phyloP scores from a whole-genome alignment of 2,113 vertebrate genomes.

The Python bivittatus region DNA sequence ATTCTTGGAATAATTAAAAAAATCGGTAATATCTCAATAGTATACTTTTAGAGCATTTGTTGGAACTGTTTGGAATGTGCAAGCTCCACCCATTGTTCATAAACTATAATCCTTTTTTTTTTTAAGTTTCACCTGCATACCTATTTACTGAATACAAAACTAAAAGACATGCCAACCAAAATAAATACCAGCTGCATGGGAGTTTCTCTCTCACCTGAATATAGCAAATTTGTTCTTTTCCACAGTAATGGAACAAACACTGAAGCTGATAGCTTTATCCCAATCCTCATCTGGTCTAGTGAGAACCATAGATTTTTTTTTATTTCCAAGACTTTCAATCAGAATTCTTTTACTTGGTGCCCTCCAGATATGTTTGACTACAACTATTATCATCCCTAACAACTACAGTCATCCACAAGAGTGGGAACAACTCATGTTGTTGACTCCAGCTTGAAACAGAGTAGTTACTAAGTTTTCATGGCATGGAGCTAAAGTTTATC shows the following conservation, averaged over 20 bases:
- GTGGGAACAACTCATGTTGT: background rate
- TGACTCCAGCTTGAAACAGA: background rate
- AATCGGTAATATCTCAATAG: background rate
- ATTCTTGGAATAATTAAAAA: background rate
- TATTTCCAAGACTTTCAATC: background rate
- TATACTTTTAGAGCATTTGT: background rate
- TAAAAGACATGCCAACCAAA: conserved; percentile 34
- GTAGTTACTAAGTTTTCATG: background rate
- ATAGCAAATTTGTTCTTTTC: background rate
- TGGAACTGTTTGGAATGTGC: background rate
- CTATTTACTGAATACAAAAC: conserved; percentile 53
- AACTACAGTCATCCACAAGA: background rate
- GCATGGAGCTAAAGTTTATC: background rate
- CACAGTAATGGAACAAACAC: background rate
- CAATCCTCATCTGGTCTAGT: background rate
- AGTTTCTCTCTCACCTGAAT: background rate
- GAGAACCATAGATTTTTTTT: too few relatives aligned
- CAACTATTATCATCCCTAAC: background rate
- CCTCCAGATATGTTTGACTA: background rate
- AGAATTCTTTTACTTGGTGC: background rate
- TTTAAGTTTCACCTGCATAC: conserved; percentile 29
- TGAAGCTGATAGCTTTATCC: background rate
- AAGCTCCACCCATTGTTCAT: background rate
- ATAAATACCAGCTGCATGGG: conserved; percentile 32
- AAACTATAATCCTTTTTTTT: conserved; percentile 23